Evolutionary conservation across 1,140 invertebrate species (phyloP), one percentile per base, ranked within the genome.

Genomic region (Brachionus sp.): DNA sequence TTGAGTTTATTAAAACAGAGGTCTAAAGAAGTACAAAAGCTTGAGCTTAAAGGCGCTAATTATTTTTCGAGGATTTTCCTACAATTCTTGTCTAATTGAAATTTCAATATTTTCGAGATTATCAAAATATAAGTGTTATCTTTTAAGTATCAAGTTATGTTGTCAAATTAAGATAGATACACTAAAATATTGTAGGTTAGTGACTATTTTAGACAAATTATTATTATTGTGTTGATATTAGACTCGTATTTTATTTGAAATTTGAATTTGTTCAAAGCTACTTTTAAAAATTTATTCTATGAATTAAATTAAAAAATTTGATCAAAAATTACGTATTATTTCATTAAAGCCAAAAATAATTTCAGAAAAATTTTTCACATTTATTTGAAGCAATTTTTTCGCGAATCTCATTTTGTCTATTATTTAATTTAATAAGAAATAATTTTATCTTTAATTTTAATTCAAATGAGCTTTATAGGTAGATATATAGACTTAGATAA

Each of bases 1-100:
- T 66, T 12, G 64, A 66, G 64, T 66, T 66, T 33, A 66, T 66
- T 66, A 66, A 66, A 66, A 66, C 64, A 66, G 25, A 66, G 33
- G 33, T 33, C 33, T 66, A 66, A 66, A 66, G 13, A 66, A 64
- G 57, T 5, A 33, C 25, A 66, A 66, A 66, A 57, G 50, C 50
- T 19, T 16, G 25, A 16, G 29, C 64, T 66, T 66, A 66, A 37
- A 66, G 64, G 64, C 64, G 64, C 64, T 66, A 66, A 66, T 66
- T 66, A 66, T 66, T 66, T 12, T 46, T 66, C 13, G 25, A 66
- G 33, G 25, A 66, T 66, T 33, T 33, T 66, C 62, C 13, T 13
- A 33, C 62, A 66, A 66, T n/a, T 66, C 2, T 29, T 33, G 33
- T 66, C 33, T 33, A 66, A 66, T 66, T 37, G 29, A 66, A 66